These are phyloP conservation scores for Falco punctatus DNA, from an alignment of 2,113 vertebrate genomes.

Conservation along the genomic window DNA sequence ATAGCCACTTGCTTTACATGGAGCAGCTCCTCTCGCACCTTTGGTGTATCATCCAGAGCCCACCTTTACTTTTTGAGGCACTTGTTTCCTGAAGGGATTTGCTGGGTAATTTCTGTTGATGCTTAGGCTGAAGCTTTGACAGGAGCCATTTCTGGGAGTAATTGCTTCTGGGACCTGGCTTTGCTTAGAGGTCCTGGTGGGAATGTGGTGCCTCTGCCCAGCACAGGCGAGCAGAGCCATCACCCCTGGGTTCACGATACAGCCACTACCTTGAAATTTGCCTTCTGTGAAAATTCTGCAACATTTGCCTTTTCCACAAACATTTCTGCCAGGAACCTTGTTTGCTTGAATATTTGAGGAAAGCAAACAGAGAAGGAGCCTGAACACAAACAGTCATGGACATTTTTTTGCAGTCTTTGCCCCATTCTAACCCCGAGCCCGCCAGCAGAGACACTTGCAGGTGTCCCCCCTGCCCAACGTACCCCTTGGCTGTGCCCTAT, in stretches of 20 bases:
- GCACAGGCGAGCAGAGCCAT: neutral
- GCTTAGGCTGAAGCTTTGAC: neutral
- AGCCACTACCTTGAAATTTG: neutral
- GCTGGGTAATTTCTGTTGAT: neutral
- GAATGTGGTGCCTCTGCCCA: neutral
- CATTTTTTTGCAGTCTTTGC: neutral
- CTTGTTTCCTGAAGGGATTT: neutral
- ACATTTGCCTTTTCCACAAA: conserved; percentile 32
- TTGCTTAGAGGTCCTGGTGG: neutral
- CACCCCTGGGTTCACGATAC: neutral
- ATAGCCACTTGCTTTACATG: neutral
- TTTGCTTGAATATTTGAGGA: conserved; percentile 44
- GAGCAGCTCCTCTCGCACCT: neutral
- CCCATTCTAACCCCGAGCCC: neutral
- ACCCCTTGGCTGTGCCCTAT: neutral
- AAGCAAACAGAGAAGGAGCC: conserved; percentile 44
- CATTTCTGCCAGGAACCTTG: conserved; percentile 35
- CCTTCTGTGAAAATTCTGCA: conserved; percentile 3
- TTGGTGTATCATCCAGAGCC: neutral
- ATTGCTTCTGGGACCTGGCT: neutral
- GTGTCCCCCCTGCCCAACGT: neutral
- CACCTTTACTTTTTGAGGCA: neutral
- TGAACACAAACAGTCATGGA: neutral
- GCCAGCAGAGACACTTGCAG: neutral
- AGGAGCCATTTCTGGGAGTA: neutral